Conservation (phyloP, 2,797 vertebrate species). For the Onychomys leucogaster region DNA sequence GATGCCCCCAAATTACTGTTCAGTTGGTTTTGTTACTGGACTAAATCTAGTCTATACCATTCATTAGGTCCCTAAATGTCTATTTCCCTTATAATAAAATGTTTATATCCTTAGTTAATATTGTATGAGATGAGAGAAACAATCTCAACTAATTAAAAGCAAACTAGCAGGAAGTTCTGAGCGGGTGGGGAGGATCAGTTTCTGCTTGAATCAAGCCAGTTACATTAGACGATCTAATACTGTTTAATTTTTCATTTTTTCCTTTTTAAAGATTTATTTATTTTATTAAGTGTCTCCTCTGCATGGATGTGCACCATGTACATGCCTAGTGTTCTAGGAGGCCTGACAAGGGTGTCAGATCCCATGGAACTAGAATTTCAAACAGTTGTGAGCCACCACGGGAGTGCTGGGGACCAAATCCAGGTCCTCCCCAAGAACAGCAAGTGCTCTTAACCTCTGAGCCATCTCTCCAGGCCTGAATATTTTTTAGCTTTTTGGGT, state of each 20-base stretch:
- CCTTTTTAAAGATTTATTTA: background rate
- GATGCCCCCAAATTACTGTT: background rate
- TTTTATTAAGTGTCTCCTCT: background rate
- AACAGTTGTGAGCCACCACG: background rate
- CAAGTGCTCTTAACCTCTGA: background rate
- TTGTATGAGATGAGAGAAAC: background rate
- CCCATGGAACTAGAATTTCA: background rate
- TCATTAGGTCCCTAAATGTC: background rate
- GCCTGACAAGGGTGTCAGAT: background rate
- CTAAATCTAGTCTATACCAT: background rate
- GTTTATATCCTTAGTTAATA: background rate
- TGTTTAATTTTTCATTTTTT: constrained; percentile 9
- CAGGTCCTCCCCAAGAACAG: background rate
- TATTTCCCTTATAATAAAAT: background rate
- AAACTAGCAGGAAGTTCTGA: constrained; percentile 21
- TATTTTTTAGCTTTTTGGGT: background rate
- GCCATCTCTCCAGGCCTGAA: background rate
- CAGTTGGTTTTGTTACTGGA: constrained; percentile 1
- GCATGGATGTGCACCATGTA: background rate
- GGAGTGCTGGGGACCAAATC: too few relatives aligned
- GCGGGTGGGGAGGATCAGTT: background rate
- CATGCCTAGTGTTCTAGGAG: background rate
- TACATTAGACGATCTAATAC: constrained; percentile 35
- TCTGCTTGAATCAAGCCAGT: constrained; percentile 19
- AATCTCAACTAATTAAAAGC: constrained; percentile 17